A percentile compares a stretch with the other conserved stretches of the same genome.
phyloP scores from a whole-genome alignment of 92 coral and sea anemone species.

The Phenganax stokvisi region DNA sequence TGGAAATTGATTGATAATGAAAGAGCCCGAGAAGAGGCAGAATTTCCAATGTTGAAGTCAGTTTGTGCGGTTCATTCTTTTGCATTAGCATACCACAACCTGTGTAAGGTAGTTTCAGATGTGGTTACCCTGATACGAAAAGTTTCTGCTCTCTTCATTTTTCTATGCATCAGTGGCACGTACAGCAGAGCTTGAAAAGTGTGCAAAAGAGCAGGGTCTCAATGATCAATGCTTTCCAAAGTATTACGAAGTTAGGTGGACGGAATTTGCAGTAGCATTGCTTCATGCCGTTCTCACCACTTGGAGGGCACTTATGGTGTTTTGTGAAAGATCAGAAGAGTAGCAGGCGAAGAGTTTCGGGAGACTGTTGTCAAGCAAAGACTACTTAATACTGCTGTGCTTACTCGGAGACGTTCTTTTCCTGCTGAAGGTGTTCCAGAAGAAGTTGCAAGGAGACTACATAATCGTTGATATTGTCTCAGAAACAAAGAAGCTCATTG shows the following conservation, averaged over 20 bases:
- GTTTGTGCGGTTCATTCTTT: conserved; percentile 31
- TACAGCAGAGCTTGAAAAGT: conserved; percentile 21
- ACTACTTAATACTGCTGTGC: neutral
- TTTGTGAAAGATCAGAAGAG: conserved; percentile 14
- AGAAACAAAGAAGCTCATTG: neutral
- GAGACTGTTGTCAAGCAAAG: neutral
- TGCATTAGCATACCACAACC: conserved; percentile 13
- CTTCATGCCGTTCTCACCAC: neutral
- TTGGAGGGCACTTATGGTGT: neutral
- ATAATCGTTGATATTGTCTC: neutral
- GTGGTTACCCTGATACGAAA: conserved; percentile 16
- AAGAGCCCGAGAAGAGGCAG: conserved; percentile 7
- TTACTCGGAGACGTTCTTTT: neutral
- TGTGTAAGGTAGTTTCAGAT: conserved; percentile 21
- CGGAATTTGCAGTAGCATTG: neutral
- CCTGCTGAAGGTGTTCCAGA: neutral
- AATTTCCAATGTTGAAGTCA: conserved; percentile 15
- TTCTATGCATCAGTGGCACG: conserved; percentile 25
- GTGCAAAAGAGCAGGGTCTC: conserved; percentile 11
- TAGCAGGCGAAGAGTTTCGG: neutral
- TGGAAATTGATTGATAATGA: conserved; percentile 26
- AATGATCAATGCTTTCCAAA: conserved; percentile 12
- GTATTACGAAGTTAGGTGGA: neutral
- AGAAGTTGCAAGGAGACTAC: neutral
- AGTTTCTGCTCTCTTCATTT: conserved; percentile 23